Evolutionary conservation across 1,140 invertebrate species (phyloP), one percentile per base, ranked within the genome.

Genomic region (Laupala kohalensis): DNA sequence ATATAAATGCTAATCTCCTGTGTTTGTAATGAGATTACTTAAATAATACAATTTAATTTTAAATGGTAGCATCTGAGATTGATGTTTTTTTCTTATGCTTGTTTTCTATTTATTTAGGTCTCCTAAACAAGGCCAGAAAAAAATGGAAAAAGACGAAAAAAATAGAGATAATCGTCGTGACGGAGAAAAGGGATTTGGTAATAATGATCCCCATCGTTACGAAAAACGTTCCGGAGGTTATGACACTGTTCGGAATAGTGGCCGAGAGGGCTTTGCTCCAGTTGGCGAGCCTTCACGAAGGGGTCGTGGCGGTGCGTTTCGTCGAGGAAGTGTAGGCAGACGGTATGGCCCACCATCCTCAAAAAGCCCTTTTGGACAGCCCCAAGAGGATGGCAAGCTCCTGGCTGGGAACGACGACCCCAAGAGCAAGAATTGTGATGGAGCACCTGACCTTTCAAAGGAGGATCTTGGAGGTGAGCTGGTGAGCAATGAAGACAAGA

Each of bases 291-390:
- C 82, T 28, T 81, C 80, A 27, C 75, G 65, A 6, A 53, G 69
- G 68, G 78, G 67, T 69, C 75, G 75, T 73, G 77, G 25, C 63
- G 71, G 75, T 29, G 81, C 78, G 25, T 71, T 78, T 29, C 75
- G 82, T 76, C 63, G 79, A 64, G 77, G 76, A 27, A 79, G 81
- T 6, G 79, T 84, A 1, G 80, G 84, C 29, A 87, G 87, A 73
- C 80, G 88, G 75, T 92, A 91, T 78, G 90, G 90, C 0, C 89
- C 89, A 9, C 90, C 89, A 2, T 87, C 89, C 69, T 88, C 87
- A 25, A 91, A 90, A 74, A 90, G 89, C 78, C 89, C 89, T 19
- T 92, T 92, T 75, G 76, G 77, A 12, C 81, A 15, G 78, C 78
- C 2, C 79, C 79, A 72, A 75, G 80, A 53, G 75, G 71, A 72